Conservation (phyloP, 2,797 vertebrate genomes). For the Oryzias sinensis region DNA sequence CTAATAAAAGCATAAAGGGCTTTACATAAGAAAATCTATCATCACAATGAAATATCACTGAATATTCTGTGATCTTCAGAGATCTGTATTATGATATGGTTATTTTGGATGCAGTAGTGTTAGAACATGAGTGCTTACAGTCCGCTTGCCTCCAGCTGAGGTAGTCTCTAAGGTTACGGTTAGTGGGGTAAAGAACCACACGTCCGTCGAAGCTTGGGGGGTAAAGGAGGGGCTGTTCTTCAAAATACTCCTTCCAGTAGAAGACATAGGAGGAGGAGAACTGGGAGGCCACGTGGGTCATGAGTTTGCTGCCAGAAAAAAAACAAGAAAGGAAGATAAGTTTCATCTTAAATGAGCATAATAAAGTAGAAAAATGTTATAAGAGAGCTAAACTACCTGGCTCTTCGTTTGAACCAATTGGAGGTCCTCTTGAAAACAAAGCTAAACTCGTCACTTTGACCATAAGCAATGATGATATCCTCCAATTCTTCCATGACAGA, state of each 20-base stretch:
- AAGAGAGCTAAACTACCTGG: conserved; percentile 80
- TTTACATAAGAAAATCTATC: no score
- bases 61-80: no score
- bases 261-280: conserved; percentile 97
- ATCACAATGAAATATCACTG: no score
- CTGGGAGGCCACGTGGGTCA: conserved; percentile 96
- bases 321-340: conserved; percentile 1
- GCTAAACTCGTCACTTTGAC: conserved; percentile 97
- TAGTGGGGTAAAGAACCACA: conserved; percentile 92
- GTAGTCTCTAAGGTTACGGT: conserved; percentile 92
- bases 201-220: conserved; percentile 96
- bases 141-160: conserved; percentile 98
- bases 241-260: conserved; percentile 94
- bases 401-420: conserved; percentile 94
- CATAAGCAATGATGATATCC: conserved; percentile 89
- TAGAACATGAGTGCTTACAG: conserved; percentile 78
- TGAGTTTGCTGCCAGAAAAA: conserved; percentile 85
- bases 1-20: no score
- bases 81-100: neutral
- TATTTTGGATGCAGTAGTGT: neutral
- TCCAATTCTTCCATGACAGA: conserved; percentile 93
- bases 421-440: conserved; percentile 93
- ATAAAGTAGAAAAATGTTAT: neutral
- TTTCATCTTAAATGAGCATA: neutral
- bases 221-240: conserved; percentile 87